A percentile compares a stretch with the other conserved stretches of the same genome.
Conservation (phyloP, 2,888 invertebrate species). For the Strigamia maritima region DNA sequence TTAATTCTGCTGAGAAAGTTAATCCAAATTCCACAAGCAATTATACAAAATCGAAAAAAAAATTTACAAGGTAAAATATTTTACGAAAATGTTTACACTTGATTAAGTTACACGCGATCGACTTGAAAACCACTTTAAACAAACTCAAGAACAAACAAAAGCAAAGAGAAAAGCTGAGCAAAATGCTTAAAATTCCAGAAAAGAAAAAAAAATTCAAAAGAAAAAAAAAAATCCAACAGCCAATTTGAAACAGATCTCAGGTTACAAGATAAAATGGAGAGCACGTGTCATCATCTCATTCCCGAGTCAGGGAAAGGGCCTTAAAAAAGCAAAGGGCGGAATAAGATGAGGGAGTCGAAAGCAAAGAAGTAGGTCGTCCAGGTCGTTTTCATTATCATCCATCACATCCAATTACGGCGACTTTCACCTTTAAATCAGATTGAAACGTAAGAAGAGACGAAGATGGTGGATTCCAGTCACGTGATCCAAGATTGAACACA, state of each 20-base stretch:
- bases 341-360: background rate
- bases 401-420: constrained; percentile 25
- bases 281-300: constrained; percentile 26
- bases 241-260: constrained; percentile 16
- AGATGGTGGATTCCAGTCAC: constrained; percentile 13
- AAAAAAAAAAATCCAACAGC: background rate
- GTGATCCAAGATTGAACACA: constrained; percentile 21
- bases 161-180: background rate
- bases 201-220: background rate
- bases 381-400: constrained; percentile 32
- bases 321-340: background rate
- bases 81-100: background rate
- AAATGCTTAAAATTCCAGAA: constrained; percentile 1
- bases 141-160: background rate
- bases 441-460: constrained; percentile 9
- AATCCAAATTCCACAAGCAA: too few species aligned
- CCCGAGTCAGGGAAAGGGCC: background rate
- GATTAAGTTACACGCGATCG: background rate
- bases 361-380: background rate
- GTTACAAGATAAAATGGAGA: constrained; percentile 19
- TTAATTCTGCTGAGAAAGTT: too few species aligned
- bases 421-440: constrained; percentile 26
- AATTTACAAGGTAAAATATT: too few species aligned
- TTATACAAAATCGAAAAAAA: too few species aligned
- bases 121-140: constrained; percentile 4